Evolutionary conservation across 2,113 vertebrate genomes (phyloP).

Genomic region (Rana temporaria): DNA sequence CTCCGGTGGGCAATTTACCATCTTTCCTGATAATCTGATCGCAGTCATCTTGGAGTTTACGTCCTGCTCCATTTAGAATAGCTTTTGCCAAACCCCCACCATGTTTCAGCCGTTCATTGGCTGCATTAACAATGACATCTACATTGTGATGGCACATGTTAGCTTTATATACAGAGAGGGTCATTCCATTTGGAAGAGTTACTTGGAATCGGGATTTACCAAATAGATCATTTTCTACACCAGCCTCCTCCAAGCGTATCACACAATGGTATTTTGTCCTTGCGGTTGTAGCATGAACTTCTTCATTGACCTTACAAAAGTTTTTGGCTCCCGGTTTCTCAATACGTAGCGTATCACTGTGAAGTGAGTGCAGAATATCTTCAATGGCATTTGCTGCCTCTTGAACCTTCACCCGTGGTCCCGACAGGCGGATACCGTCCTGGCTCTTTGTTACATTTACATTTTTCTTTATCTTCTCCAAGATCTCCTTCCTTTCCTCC

Average conservation of each 20-base stretch:
- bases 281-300: constrained; percentile 55
- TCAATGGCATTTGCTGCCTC: constrained; percentile 56
- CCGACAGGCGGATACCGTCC: constrained; percentile 72
- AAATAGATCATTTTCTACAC: not conserved
- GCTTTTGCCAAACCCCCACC: constrained; percentile 67
- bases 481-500: constrained; percentile 55
- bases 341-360: constrained; percentile 62
- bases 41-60: constrained; percentile 73
- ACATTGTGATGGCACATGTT: constrained; percentile 72
- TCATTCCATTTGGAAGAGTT: constrained; percentile 67
- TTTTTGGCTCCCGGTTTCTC: constrained; percentile 74
- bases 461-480: constrained; percentile 63
- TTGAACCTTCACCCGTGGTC: constrained; percentile 69
- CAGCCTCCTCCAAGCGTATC: constrained; percentile 70
- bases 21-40: constrained; percentile 59
- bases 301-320: constrained; percentile 72
- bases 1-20: constrained; percentile 65
- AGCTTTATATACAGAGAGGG: constrained; percentile 71
- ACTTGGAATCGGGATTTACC: constrained; percentile 46
- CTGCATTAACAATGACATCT: constrained; percentile 76
- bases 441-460: constrained; percentile 65
- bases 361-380: constrained; percentile 63
- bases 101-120: constrained; percentile 69
- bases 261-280: constrained; percentile 68
- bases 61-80: constrained; percentile 75